Evolutionary conservation across 2,113 vertebrate genomes (phyloP), one percentile per base, ranked within the genome.

Genomic region (Arenaria interpres): DNA sequence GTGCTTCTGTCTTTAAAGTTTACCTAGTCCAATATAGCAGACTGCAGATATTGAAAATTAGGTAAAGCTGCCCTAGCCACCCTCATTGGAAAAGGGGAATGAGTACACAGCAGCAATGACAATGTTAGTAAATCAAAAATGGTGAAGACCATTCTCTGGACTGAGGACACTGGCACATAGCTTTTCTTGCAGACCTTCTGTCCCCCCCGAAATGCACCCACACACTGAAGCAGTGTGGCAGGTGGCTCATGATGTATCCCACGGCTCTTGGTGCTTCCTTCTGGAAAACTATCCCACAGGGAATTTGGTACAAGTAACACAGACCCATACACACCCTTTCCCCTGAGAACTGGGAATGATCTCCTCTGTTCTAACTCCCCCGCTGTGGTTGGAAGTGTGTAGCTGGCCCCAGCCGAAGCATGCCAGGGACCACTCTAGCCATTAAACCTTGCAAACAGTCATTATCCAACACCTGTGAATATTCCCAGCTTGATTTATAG

Each of bases 161-260:
- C 27, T 50, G 56, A 59, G 43, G 48, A 59, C 14, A 21, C 1
- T 6, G 21, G 39, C 17, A 54, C 4, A 27, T 6, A 83, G 12
- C 15, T 80, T 43, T 66, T n/a, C 35, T 62, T 35, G 48, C 27
- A 88, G 56, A 75, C 4, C 7, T 86, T 27, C 13, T 62, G 35
- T 9, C 15, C 5, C n/a, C 6, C 33, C 12, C 1, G 5, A 71
- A 57, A 73, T 0, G 0, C 41, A 35, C 7, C 16, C 53, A 48
- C 3, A 21, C 10, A 17, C 6, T 18, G 14, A 69, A 32, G 41
- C 27, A 68, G 15, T 0, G 2, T 11, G 53, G 14, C 21, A 57
- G 20, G 8, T 57, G n/a, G 15, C 32, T 81, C 51, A 63, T 8
- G 9, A 24, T 12, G 24, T 5, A 12, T 14, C 28, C 20, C 22